phyloP scores from a whole-genome alignment of 2,888 invertebrate species.

The Tortricodes alternella region DNA sequence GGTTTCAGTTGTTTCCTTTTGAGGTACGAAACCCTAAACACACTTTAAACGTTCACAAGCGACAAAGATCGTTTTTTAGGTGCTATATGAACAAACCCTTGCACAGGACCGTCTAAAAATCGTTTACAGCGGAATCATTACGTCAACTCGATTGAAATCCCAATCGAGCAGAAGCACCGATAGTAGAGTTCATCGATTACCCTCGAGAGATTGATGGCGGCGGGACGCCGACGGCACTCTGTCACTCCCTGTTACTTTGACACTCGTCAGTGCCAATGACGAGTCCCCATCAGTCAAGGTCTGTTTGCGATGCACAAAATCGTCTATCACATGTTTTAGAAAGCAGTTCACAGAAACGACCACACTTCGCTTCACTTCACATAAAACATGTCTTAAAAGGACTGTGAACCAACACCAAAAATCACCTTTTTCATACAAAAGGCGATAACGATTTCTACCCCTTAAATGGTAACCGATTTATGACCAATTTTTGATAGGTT shows the following conservation, averaged over 20 bases:
- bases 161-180: conserved; percentile 24
- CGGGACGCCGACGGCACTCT: conserved; percentile 10
- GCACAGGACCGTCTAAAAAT: not conserved
- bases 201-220: conserved; percentile 3
- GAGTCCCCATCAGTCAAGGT: not conserved
- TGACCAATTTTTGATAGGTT: no score
- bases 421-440: no score
- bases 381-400: no score
- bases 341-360: not conserved
- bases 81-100: not conserved
- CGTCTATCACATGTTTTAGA: no score
- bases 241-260: conserved; percentile 15
- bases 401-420: no score
- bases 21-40: no score
- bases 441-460: no score
- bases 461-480: no score
- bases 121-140: not conserved
- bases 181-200: conserved; percentile 11
- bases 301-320: not conserved
- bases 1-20: no score
- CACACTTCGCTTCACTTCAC: no score
- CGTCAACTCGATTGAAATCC: conserved; percentile 5
- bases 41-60: no score
- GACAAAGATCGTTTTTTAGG: no score
- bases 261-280: conserved; percentile 11